Percentiles rank a stretch among this genome's conserved stretches.
Conservation (phyloP, 2,113 vertebrate species). For the Poicephalus gulielmi region DNA sequence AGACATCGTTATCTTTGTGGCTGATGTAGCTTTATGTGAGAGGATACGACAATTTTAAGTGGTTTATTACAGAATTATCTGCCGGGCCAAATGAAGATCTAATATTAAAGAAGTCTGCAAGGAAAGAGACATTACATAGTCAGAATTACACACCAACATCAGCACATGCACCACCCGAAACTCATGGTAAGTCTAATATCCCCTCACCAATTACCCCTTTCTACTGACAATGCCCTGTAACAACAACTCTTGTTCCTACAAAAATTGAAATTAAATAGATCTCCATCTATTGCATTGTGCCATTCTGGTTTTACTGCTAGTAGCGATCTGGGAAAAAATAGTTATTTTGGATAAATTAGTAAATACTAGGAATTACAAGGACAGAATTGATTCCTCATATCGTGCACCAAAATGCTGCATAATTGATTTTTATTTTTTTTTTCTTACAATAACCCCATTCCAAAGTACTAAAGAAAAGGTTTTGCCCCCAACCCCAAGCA, state of each 20-base stretch:
- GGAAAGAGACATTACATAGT: background rate
- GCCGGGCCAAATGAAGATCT: background rate
- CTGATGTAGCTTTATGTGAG: background rate
- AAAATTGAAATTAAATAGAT: background rate
- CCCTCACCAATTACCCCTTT: background rate
- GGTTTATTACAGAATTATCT: constrained; percentile 8
- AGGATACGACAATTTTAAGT: background rate
- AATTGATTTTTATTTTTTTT: background rate
- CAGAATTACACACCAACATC: background rate
- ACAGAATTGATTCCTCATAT: background rate
- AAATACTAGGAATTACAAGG: background rate
- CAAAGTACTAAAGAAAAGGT: background rate
- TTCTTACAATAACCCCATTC: background rate
- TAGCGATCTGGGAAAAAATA: background rate
- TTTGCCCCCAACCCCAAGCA: background rate
- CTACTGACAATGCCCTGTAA: background rate
- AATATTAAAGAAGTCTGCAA: background rate
- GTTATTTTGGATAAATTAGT: background rate
- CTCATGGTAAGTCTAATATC: background rate
- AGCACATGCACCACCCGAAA: background rate
- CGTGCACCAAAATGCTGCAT: background rate
- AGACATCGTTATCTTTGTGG: background rate
- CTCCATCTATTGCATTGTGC: background rate
- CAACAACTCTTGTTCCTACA: background rate
- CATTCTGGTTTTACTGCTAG: background rate